phyloP scores from a whole-genome alignment of 2,888 invertebrate species.

The Hyppa rectilinea region DNA sequence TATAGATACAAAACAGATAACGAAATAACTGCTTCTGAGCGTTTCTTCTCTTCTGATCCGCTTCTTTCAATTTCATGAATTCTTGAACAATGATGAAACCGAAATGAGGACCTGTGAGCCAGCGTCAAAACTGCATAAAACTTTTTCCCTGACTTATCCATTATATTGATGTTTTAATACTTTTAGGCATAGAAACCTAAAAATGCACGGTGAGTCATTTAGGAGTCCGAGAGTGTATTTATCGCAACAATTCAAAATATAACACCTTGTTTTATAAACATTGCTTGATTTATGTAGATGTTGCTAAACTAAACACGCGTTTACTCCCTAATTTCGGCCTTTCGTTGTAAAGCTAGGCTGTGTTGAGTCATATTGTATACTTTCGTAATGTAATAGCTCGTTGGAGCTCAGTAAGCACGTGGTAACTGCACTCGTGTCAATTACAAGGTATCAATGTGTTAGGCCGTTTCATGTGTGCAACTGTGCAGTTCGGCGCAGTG shows the following conservation, averaged over 20 bases:
- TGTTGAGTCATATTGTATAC: conserved; percentile 60
- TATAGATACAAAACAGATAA: no score
- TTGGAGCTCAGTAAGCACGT: conserved; percentile 67
- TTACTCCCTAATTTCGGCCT: conserved; percentile 57
- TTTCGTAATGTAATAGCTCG: conserved; percentile 61
- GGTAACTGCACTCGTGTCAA: conserved; percentile 71
- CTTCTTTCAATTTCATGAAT: no score
- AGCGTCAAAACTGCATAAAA: no score
- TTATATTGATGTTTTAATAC: no score
- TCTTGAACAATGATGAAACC: no score
- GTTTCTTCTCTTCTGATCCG: no score
- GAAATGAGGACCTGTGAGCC: no score
- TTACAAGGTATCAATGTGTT: conserved; percentile 72
- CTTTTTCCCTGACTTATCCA: no score
- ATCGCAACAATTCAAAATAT: conserved; percentile 33
- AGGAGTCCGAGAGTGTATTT: no score
- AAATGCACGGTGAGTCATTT: no score
- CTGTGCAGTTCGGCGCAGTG: conserved; percentile 51
- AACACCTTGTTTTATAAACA: conserved; percentile 47
- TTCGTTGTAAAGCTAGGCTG: conserved; percentile 50
- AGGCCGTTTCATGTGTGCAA: conserved; percentile 74
- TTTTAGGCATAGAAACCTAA: no score
- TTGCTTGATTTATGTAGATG: conserved; percentile 34
- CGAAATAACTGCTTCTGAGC: no score
- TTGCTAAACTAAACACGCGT: conserved; percentile 40